Evolutionary conservation across 1,140 invertebrate species (phyloP).

Genomic region (Rhopalosiphum padi): DNA sequence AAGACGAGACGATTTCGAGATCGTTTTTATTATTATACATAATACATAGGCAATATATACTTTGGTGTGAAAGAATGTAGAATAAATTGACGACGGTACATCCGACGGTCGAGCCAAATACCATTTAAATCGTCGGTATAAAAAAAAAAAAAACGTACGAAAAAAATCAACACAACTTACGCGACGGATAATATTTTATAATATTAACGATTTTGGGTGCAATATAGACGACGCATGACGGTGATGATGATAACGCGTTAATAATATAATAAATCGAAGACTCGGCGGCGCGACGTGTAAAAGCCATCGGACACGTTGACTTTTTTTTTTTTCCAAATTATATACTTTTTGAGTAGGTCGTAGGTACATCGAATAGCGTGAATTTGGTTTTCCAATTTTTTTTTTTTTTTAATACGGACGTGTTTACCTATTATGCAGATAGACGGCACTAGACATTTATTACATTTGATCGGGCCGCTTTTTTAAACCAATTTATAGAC

Average conservation of each 20-base stretch:
- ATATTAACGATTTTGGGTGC: background rate
- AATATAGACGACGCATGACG: background rate
- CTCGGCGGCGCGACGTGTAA: too few relatives aligned
- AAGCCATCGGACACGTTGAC: too few relatives aligned
- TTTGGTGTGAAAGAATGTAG: background rate
- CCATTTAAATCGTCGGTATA: background rate
- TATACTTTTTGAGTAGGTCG: too few relatives aligned
- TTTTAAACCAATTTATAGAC: too few relatives aligned
- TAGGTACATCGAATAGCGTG: too few relatives aligned
- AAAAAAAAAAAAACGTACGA: background rate
- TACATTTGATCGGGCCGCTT: too few relatives aligned
- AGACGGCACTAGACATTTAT: too few relatives aligned
- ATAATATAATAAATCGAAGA: background rate
- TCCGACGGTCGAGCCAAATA: background rate
- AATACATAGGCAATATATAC: background rate
- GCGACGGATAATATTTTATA: background rate
- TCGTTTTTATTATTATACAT: background rate
- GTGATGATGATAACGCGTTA: background rate
- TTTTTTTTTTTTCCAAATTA: too few relatives aligned
- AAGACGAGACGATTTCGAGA: background rate
- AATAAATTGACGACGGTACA: background rate
- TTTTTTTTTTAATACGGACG: too few relatives aligned
- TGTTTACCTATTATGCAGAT: too few relatives aligned
- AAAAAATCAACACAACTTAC: background rate
- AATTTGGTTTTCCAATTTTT: too few relatives aligned